phyloP scores from a whole-genome alignment of 2,797 vertebrate genomes.

The Loris lydekkerianus region DNA sequence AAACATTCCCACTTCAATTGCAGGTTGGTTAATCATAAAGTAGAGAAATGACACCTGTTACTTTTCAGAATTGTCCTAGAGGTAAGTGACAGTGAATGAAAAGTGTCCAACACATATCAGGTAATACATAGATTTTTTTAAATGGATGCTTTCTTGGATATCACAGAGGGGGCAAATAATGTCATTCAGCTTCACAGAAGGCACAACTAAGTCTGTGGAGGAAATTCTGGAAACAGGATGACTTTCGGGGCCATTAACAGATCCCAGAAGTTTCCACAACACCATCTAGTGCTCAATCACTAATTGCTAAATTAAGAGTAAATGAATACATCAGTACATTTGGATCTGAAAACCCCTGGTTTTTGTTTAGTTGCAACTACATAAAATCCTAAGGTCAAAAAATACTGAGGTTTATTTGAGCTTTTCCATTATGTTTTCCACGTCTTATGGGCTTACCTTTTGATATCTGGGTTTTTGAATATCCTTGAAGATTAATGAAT shows the following conservation, averaged over 20 bases:
- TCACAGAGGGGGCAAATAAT: background rate
- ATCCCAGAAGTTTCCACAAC: conserved; percentile 23
- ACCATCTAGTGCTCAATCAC: background rate
- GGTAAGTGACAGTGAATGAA: background rate
- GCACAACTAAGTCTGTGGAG: background rate
- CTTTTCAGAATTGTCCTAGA: background rate
- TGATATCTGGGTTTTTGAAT: background rate
- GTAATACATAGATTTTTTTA: background rate
- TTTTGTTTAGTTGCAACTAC: conserved; percentile 8
- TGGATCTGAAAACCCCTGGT: background rate
- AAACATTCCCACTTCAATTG: background rate
- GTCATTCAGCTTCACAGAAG: background rate
- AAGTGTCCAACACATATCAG: background rate
- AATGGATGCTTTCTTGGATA: background rate
- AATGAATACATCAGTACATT: background rate
- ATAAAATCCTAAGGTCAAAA: background rate
- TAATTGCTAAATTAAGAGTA: background rate
- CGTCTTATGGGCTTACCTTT: background rate
- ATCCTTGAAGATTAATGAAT: background rate
- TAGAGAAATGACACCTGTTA: too few species aligned
- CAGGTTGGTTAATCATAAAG: background rate
- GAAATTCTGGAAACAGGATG: background rate
- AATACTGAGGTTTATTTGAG: background rate
- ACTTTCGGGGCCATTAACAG: background rate
- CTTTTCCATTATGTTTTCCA: background rate